Evolutionary conservation across 2,797 vertebrate genomes (phyloP).

Genomic region (Centropyge bicolor): DNA sequence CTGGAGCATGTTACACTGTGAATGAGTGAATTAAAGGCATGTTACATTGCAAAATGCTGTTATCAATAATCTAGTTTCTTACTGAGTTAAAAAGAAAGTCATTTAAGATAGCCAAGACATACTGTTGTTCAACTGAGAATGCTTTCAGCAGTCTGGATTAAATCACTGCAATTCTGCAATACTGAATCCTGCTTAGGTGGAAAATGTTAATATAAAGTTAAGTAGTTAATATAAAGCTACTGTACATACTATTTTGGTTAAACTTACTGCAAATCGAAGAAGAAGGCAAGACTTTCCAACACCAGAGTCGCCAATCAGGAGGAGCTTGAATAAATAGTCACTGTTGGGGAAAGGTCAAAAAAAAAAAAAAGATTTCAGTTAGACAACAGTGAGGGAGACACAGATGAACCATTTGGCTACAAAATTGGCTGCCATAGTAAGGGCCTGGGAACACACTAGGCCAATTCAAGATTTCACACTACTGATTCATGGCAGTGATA

Average conservation of each 20-base stretch:
- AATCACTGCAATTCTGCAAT: neutral
- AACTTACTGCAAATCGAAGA: conserved; percentile 97
- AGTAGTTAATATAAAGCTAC: neutral
- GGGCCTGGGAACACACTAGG: neutral
- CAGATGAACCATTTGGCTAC: neutral
- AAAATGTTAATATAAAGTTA: neutral
- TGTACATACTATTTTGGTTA: neutral
- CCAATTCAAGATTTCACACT: neutral
- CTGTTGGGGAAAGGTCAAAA: conserved; percentile 56
- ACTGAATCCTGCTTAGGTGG: neutral
- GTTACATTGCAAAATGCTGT: neutral
- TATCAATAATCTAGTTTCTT: neutral
- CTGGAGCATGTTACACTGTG: neutral
- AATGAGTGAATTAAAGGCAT: neutral
- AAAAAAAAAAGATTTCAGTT: neutral
- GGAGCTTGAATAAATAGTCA: conserved; percentile 99
- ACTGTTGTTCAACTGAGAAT: neutral
- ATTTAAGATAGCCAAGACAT: neutral
- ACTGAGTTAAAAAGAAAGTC: neutral
- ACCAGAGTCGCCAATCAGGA: conserved; percentile 98
- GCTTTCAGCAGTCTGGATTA: neutral
- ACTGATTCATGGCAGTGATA: neutral
- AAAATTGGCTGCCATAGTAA: neutral
- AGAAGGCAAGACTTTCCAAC: conserved; percentile 99
- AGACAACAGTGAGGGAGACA: conserved; percentile 3